Percentiles rank a stretch among this genome's conserved stretches.
Evolutionary conservation across 2,888 invertebrate genomes (phyloP).

Genomic region (Eristalinus sepulchralis): DNA sequence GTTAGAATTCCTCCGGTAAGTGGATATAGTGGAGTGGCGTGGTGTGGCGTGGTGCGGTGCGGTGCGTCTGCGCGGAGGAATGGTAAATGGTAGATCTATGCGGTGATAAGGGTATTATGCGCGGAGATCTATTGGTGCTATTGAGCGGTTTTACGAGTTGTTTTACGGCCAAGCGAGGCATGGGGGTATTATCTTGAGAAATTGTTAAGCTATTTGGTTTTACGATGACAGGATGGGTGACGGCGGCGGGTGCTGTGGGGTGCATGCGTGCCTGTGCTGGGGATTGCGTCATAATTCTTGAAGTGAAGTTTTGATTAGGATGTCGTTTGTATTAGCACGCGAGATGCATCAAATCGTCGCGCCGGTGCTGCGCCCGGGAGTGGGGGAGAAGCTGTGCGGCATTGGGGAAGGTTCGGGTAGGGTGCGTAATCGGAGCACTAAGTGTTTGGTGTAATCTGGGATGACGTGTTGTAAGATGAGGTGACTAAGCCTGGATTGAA

Average conservation of each 20-base stretch:
- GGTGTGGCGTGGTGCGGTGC: not conserved
- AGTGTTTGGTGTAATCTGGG: not conserved
- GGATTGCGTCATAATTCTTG: conserved; percentile 35
- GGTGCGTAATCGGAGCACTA: not conserved
- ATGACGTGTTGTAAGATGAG: not conserved
- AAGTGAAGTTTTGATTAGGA: conserved; percentile 36
- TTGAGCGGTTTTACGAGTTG: conserved; percentile 34
- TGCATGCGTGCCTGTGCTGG: not conserved
- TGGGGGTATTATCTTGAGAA: conserved; percentile 18
- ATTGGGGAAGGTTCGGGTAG: not conserved
- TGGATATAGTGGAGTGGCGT: not conserved
- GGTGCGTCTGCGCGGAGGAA: not conserved
- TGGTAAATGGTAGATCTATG: conserved; percentile 14
- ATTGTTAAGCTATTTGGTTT: conserved; percentile 40
- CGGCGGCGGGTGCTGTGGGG: not conserved
- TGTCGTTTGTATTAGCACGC: conserved; percentile 24
- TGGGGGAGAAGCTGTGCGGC: not conserved
- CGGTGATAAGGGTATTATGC: conserved; percentile 22
- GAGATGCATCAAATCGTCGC: not conserved
- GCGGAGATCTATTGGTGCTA: conserved; percentile 31
- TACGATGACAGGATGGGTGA: conserved; percentile 5
- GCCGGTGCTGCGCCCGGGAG: not conserved
- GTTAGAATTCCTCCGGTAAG: conserved; percentile 17
- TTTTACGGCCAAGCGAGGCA: conserved; percentile 22
- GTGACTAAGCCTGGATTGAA: not conserved